A percentile compares a stretch with the other conserved stretches of the same genome.
Conservation (phyloP, 2,888 invertebrate genomes). For the Muschampia plurimacula region DNA sequence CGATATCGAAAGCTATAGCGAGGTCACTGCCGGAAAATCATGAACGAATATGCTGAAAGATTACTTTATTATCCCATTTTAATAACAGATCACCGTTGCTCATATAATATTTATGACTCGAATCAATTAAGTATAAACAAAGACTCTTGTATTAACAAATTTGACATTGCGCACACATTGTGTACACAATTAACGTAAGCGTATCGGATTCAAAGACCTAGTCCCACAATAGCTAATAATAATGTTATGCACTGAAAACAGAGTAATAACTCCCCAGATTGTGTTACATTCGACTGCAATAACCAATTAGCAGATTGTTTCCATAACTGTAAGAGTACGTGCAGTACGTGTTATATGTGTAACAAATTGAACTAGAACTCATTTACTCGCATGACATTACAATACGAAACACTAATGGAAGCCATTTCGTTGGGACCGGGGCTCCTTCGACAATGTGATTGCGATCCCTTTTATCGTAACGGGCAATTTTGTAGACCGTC, state of each 20-base stretch:
- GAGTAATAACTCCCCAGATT: slow-evolving; percentile 59
- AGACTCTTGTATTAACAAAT: slow-evolving; percentile 23
- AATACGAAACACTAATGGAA: slow-evolving; percentile 52
- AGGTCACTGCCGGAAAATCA: slow-evolving; percentile 80
- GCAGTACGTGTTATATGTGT: slow-evolving; percentile 51
- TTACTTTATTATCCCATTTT: slow-evolving; percentile 32
- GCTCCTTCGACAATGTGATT: slow-evolving; percentile 44
- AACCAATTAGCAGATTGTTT: slow-evolving; percentile 67
- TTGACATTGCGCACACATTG: slow-evolving; percentile 32
- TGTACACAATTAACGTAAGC: slow-evolving; percentile 34
- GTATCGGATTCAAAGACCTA: slow-evolving; percentile 34
- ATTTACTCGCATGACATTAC: slow-evolving; percentile 44
- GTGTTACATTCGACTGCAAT: slow-evolving; percentile 57
- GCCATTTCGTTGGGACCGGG: slow-evolving; percentile 58
- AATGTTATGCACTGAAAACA: slow-evolving; percentile 58
- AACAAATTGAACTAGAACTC: slow-evolving; percentile 41
- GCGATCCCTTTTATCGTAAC: slow-evolving; percentile 39
- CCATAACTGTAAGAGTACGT: slow-evolving; percentile 59
- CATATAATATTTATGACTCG: slow-evolving; percentile 12
- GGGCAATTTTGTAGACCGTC: slow-evolving; percentile 27
- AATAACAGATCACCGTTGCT: slow-evolving; percentile 10
- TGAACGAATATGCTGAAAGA: slow-evolving; percentile 54
- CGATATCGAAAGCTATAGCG: slow-evolving; percentile 78
- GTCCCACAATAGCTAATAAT: slow-evolving; percentile 56
- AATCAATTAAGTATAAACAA: slow-evolving; percentile 17